Conservation (phyloP, 1,140 invertebrate genomes). For the Drosophila arizonae region DNA sequence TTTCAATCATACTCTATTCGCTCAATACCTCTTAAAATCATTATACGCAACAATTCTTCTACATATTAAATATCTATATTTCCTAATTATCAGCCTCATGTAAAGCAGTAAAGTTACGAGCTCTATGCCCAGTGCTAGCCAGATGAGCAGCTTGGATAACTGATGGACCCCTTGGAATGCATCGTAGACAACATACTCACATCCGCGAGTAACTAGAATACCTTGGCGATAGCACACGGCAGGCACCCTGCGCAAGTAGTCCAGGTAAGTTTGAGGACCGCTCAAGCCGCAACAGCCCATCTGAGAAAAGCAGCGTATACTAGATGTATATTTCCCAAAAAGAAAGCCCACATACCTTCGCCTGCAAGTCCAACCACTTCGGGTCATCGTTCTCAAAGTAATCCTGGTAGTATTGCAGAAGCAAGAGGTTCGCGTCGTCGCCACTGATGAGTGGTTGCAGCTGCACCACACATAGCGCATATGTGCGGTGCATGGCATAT, state of each 20-base stretch:
- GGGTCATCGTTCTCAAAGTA: conserved; percentile 21
- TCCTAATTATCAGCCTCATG: neutral
- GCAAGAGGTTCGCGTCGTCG: neutral
- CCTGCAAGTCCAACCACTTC: conserved; percentile 36
- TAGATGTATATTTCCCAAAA: no score
- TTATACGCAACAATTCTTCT: neutral
- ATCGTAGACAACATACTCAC: conserved; percentile 17
- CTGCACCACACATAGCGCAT: neutral
- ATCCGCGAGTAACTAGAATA: conserved; percentile 31
- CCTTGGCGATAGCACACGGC: conserved; percentile 18
- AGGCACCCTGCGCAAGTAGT: conserved; percentile 26
- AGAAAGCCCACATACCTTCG: conserved; percentile 8
- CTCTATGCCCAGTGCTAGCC: conserved; percentile 14
- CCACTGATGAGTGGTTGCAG: neutral
- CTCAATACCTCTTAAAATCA: no score
- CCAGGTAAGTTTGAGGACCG: conserved; percentile 44
- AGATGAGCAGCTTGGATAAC: conserved; percentile 17
- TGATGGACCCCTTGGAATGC: neutral
- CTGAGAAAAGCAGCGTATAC: neutral
- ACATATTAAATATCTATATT: neutral
- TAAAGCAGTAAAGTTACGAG: conserved; percentile 2
- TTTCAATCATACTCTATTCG: no score
- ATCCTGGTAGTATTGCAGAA: conserved; percentile 4
- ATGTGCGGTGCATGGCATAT: neutral
- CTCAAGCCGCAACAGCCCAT: conserved; percentile 48